Evolutionary conservation across 2,797 vertebrate genomes (phyloP).

Genomic region (Danio aesculapii): DNA sequence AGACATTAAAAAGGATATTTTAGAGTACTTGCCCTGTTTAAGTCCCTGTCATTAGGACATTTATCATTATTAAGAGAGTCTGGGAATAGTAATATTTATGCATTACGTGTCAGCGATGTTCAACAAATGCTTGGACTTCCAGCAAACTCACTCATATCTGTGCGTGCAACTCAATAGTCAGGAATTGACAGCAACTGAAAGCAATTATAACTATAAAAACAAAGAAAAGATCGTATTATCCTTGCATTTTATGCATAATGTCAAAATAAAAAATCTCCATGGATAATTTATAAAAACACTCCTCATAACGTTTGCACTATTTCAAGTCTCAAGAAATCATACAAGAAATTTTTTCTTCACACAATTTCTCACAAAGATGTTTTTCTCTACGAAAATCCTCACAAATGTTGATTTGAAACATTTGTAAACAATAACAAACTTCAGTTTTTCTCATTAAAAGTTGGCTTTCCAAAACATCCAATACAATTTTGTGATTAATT

Average conservation of each 20-base stretch:
- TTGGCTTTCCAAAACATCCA: neutral
- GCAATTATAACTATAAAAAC: neutral
- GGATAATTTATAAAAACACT: neutral
- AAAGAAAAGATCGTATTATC: neutral
- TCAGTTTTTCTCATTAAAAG: neutral
- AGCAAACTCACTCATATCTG: neutral
- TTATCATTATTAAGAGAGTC: neutral
- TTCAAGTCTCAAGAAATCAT: neutral
- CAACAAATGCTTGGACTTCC: neutral
- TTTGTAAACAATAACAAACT: neutral
- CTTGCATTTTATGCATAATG: no score
- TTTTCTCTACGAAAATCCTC: neutral
- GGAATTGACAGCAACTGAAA: neutral
- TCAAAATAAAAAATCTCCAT: neutral
- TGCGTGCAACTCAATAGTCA: neutral
- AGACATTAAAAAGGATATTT: neutral
- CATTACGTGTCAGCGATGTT: neutral
- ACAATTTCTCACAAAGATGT: neutral
- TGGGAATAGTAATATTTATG: neutral
- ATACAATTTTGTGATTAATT: neutral
- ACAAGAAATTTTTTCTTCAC: neutral
- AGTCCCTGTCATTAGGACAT: neutral
- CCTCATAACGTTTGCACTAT: neutral
- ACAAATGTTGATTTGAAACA: neutral
- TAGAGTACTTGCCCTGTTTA: neutral